These are phyloP conservation scores for Passer montanus DNA, from an alignment of 2,113 vertebrate species.

Conservation along the genomic window DNA sequence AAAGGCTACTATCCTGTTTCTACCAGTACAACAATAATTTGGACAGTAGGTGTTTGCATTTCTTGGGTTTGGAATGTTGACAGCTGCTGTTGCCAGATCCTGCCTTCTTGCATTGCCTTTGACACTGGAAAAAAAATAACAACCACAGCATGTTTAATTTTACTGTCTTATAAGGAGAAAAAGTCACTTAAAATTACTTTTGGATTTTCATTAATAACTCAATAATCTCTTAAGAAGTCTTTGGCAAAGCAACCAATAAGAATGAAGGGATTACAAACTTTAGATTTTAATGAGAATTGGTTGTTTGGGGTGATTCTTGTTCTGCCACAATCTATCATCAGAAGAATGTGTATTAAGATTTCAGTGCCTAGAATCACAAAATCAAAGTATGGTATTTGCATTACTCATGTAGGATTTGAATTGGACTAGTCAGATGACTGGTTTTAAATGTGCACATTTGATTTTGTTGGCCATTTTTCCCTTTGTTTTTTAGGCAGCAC, in stretches of 20 bases:
- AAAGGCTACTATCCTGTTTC: conserved; percentile 15
- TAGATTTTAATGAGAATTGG: conserved; percentile 36
- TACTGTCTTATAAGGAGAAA: conserved; percentile 15
- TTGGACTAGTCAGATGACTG: neutral
- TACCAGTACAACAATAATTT: conserved; percentile 45
- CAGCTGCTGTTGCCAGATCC: conserved; percentile 30
- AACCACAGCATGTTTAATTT: conserved; percentile 52
- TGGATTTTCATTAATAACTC: conserved; percentile 63
- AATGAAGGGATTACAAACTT: neutral
- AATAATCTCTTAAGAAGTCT: conserved; percentile 64
- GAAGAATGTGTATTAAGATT: conserved; percentile 23
- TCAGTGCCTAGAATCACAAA: conserved; percentile 40
- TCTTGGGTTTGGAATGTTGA: conserved; percentile 62
- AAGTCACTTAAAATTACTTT: conserved; percentile 41
- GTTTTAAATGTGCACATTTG: conserved; percentile 10
- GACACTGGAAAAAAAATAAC: conserved; percentile 46
- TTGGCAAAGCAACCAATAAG: conserved; percentile 32
- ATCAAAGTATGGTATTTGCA: conserved; percentile 6
- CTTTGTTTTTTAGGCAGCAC: neutral
- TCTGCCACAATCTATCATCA: neutral
- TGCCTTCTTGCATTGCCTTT: conserved; percentile 62
- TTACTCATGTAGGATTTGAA: conserved; percentile 11
- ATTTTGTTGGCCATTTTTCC: conserved; percentile 28
- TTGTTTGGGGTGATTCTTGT: conserved; percentile 24
- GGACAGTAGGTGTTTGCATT: conserved; percentile 49